Conservation (phyloP, 1,140 invertebrate genomes). For the Trichonephila clavata region DNA sequence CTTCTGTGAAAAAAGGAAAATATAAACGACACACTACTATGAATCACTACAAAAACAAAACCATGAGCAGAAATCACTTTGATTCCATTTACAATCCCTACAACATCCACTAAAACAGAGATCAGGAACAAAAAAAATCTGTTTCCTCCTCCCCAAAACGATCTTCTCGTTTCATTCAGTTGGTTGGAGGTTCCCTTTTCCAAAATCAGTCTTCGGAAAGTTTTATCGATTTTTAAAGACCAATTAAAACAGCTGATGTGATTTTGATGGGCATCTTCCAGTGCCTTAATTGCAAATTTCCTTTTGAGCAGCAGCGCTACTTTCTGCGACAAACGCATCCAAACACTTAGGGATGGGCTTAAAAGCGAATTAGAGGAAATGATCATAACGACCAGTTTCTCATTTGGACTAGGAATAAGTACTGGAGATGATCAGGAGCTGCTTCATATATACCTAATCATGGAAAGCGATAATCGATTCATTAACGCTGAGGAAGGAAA, state of each 20-base stretch:
- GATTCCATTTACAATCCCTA: background rate
- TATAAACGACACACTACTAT: too few species aligned
- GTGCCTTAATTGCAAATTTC: slow-evolving; percentile 29
- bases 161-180: background rate
- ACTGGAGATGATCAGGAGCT: background rate
- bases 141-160: background rate
- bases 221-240: slow-evolving; percentile 32
- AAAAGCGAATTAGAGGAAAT: slow-evolving; percentile 35
- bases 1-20: too few species aligned
- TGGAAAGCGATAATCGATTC: slow-evolving; percentile 6
- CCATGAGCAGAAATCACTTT: background rate
- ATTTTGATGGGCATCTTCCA: slow-evolving; percentile 16
- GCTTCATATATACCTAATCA: background rate
- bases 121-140: background rate
- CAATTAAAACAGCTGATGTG: slow-evolving; percentile 47
- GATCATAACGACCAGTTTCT: slow-evolving; percentile 8
- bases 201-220: background rate
- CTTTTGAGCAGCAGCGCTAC: background rate
- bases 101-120: background rate
- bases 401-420: background rate
- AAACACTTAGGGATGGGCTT: slow-evolving; percentile 3
- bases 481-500: background rate
- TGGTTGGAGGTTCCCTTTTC: background rate
- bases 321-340: background rate
- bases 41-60: background rate